Evolutionary conservation across 2,113 vertebrate genomes (phyloP).

Genomic region (Orthonyx spaldingii): DNA sequence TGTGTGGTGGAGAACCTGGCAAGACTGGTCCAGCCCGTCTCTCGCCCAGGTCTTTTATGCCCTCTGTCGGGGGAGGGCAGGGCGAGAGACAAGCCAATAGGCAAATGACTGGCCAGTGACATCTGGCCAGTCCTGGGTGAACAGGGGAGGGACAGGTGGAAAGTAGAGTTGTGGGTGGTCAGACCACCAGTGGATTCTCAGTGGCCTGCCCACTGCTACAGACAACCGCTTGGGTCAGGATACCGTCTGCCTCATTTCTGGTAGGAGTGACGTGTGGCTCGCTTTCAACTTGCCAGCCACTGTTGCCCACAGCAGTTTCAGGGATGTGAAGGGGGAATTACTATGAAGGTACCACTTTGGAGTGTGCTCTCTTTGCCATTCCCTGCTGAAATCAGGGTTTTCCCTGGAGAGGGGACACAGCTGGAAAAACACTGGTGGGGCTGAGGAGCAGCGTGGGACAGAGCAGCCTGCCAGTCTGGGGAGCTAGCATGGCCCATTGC

Average conservation of each 20-base stretch:
- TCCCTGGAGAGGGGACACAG: not conserved
- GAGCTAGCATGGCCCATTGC: rapidly evolving
- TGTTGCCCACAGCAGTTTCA: rapidly evolving
- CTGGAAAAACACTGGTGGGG: not conserved
- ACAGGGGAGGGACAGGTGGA: too few relatives aligned
- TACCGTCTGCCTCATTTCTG: not conserved
- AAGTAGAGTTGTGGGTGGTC: too few relatives aligned
- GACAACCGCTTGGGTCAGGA: not conserved
- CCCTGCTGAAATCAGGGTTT: not conserved
- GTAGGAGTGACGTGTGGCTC: not conserved
- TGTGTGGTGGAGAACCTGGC: too few relatives aligned
- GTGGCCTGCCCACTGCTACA: too few relatives aligned
- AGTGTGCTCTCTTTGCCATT: not conserved
- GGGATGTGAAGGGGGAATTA: not conserved
- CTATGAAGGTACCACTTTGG: not conserved
- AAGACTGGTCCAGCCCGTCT: too few relatives aligned
- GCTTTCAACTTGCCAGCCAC: not conserved
- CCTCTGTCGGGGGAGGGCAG: too few relatives aligned
- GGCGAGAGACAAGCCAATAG: too few relatives aligned
- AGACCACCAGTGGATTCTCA: too few relatives aligned
- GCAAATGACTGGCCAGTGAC: too few relatives aligned
- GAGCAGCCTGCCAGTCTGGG: not conserved
- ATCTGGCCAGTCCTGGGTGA: too few relatives aligned
- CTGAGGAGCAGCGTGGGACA: not conserved
- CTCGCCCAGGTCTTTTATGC: too few relatives aligned